Conservation (phyloP, 2,888 invertebrate genomes). For the Cephalotes varians region DNA sequence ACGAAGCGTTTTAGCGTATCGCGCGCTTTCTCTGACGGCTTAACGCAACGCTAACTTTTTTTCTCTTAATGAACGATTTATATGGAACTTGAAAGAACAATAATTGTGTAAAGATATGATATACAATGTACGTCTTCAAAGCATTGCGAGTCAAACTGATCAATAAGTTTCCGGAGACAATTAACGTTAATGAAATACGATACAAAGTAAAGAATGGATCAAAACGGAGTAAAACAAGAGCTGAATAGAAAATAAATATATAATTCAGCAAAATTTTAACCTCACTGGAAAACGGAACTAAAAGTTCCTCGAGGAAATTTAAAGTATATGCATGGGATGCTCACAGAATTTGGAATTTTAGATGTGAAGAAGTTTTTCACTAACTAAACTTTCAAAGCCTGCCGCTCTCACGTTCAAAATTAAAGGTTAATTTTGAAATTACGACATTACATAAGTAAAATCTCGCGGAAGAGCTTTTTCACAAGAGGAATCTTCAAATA, state of each 20-base stretch:
- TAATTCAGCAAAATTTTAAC: not conserved
- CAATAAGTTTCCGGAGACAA: not conserved
- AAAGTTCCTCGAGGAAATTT: constrained; percentile 11
- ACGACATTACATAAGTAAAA: not conserved
- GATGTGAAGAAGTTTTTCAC: not conserved
- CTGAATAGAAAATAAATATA: not conserved
- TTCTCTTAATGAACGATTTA: constrained; percentile 35
- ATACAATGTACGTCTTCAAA: not conserved
- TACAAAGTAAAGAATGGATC: not conserved
- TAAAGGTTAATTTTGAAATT: not conserved
- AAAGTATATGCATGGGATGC: not conserved
- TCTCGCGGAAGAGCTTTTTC: not conserved
- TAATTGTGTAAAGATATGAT: not conserved
- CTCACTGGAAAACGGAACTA: not conserved
- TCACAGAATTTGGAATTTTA: not conserved
- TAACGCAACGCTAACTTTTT: constrained; percentile 60
- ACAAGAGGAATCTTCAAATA: not conserved
- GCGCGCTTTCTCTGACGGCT: constrained; percentile 67
- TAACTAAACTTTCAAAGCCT: not conserved
- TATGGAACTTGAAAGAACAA: constrained; percentile 16
- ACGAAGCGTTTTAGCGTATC: constrained; percentile 47
- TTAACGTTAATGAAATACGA: not conserved
- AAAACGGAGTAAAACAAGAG: not conserved
- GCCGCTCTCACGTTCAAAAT: not conserved
- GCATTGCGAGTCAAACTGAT: not conserved